phyloP scores from a whole-genome alignment of 2,888 invertebrate genomes.

The Drosophila tripunctata region DNA sequence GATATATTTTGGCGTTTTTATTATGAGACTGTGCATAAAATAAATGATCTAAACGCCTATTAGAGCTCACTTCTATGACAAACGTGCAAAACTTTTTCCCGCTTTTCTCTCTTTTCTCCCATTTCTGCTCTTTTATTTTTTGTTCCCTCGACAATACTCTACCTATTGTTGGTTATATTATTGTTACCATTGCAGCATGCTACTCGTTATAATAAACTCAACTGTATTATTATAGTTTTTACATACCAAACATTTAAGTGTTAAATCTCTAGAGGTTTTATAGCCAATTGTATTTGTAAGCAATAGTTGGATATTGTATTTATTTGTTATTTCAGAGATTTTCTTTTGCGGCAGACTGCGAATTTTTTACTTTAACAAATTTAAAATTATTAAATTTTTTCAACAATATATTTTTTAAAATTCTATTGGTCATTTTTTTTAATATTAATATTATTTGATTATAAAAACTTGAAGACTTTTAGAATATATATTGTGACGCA shows the following conservation, averaged over 20 bases:
- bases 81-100: conserved; percentile 58
- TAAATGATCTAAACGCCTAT: conserved; percentile 66
- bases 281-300: neutral
- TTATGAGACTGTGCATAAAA: conserved; percentile 65
- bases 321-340: neutral
- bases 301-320: neutral
- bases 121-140: neutral
- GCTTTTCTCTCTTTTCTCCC: conserved; percentile 19
- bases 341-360: neutral
- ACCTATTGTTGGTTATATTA: neutral
- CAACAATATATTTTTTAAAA: too few relatives aligned
- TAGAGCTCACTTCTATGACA: conserved; percentile 50
- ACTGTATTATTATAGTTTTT: neutral
- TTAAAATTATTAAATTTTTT: too few relatives aligned
- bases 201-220: neutral
- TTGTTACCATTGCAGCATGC: neutral
- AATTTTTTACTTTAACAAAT: too few relatives aligned
- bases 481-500: too few relatives aligned
- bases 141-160: conserved; percentile 25
- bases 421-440: too few relatives aligned
- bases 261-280: neutral
- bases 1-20: conserved; percentile 70
- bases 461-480: too few relatives aligned
- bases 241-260: neutral
- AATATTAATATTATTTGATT: too few relatives aligned